A percentile compares a stretch with the other conserved stretches of the same genome.
Conservation (phyloP, 2,888 invertebrate species). For the Pandemis heparana region DNA sequence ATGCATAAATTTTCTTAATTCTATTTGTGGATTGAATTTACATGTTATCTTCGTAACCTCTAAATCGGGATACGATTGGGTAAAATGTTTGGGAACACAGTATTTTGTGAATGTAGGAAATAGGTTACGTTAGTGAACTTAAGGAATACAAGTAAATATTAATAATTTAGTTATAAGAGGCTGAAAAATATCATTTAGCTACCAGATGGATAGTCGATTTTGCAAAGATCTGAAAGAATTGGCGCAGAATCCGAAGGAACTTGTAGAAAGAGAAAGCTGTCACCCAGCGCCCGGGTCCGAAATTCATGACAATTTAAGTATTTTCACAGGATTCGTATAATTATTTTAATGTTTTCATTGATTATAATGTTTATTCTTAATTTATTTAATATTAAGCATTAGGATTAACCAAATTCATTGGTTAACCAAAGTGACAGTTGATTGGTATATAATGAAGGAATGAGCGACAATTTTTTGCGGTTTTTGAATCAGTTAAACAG, state of each 20-base stretch:
- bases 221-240: constrained; percentile 15
- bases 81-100: neutral
- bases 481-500: neutral
- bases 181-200: neutral
- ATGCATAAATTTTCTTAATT: constrained; percentile 27
- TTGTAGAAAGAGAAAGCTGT: constrained; percentile 29
- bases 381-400: neutral
- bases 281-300: neutral
- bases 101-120: constrained; percentile 1
- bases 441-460: neutral
- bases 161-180: neutral
- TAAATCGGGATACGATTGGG: neutral
- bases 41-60: neutral
- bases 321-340: neutral
- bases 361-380: neutral
- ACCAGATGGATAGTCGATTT: constrained; percentile 17
- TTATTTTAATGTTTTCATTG: neutral
- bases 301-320: constrained; percentile 1
- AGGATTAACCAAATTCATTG: neutral
- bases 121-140: neutral
- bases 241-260: constrained; percentile 39
- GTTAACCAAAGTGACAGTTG: neutral
- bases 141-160: neutral
- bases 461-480: neutral
- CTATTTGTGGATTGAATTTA: neutral